A percentile compares a stretch with the other conserved stretches of the same genome.
These are phyloP conservation scores for Chloroclystis v-ata DNA, from an alignment of 2,888 invertebrate species.

Conservation along the genomic window DNA sequence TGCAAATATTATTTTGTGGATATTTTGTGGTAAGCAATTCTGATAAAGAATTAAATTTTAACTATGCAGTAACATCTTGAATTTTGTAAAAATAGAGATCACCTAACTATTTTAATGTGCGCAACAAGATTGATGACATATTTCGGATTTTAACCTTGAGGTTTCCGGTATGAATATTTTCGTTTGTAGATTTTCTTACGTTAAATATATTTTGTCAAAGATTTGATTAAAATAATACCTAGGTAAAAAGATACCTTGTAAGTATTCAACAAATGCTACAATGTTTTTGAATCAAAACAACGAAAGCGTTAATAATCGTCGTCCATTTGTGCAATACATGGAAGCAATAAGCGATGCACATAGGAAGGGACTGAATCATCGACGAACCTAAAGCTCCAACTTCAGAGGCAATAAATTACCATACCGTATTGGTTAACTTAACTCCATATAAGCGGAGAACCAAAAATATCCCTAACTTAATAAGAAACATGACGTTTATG, in stretches of 20 bases:
- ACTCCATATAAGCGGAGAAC: constrained; percentile 21
- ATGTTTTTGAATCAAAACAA: too few relatives aligned
- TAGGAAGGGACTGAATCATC: constrained; percentile 20
- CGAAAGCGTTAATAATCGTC: too few relatives aligned
- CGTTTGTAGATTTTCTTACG: not conserved
- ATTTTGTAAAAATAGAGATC: constrained; percentile 14
- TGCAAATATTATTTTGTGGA: not conserved
- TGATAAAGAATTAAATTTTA: too few relatives aligned
- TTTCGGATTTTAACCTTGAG: constrained; percentile 23
- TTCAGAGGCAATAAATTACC: constrained; percentile 26
- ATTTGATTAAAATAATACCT: too few relatives aligned
- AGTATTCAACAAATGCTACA: too few relatives aligned
- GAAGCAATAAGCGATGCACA: not conserved
- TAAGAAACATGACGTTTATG: constrained; percentile 27
- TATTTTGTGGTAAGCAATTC: not conserved
- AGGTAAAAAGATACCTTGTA: too few relatives aligned
- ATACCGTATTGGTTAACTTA: constrained; percentile 25
- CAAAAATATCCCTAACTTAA: constrained; percentile 28
- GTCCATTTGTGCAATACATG: constrained; percentile 1
- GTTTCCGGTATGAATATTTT: constrained; percentile 20
- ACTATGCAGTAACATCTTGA: too few relatives aligned
- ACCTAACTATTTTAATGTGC: constrained; percentile 5
- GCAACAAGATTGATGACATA: constrained; percentile 19
- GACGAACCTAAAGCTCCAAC: constrained; percentile 15
- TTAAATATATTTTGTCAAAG: not conserved